phyloP scores from a whole-genome alignment of 2,888 invertebrate genomes.

The Eubasilissa splendida region DNA sequence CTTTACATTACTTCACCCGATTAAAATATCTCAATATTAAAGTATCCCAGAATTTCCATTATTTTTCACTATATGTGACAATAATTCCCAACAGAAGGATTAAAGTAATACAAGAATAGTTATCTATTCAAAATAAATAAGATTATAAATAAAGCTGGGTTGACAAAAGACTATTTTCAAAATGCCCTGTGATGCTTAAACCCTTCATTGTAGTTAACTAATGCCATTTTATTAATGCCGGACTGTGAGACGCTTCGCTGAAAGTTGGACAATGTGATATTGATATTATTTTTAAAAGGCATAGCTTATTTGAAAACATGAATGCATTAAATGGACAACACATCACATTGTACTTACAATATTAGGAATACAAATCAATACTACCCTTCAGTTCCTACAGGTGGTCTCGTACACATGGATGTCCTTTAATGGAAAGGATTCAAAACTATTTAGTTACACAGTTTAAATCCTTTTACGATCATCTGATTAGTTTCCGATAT shows the following conservation, averaged over 20 bases:
- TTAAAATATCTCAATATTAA: too few relatives aligned
- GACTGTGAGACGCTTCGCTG: background rate
- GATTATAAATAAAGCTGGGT: conserved; percentile 4
- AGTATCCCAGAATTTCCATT: too few relatives aligned
- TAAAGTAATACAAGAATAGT: conserved; percentile 3
- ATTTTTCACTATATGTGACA: conserved; percentile 16
- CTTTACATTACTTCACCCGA: too few relatives aligned
- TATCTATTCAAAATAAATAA: conserved; percentile 27
- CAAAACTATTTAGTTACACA: too few relatives aligned
- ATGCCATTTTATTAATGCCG: conserved; percentile 16
- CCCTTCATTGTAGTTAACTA: background rate
- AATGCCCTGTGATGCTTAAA: conserved; percentile 11
- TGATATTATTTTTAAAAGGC: conserved; percentile 14
- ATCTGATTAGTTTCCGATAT: too few relatives aligned
- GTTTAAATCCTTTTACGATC: too few relatives aligned
- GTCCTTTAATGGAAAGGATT: background rate
- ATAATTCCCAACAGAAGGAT: conserved; percentile 9
- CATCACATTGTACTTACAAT: background rate
- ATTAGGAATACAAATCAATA: background rate
- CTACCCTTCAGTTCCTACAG: background rate
- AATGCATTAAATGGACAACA: conserved; percentile 9
- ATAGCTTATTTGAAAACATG: conserved; percentile 9
- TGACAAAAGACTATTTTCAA: conserved; percentile 33
- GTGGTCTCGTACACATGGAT: background rate
- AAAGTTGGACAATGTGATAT: conserved; percentile 16